phyloP scores from a whole-genome alignment of 2,797 vertebrate species.

The Scarus forsteni region DNA sequence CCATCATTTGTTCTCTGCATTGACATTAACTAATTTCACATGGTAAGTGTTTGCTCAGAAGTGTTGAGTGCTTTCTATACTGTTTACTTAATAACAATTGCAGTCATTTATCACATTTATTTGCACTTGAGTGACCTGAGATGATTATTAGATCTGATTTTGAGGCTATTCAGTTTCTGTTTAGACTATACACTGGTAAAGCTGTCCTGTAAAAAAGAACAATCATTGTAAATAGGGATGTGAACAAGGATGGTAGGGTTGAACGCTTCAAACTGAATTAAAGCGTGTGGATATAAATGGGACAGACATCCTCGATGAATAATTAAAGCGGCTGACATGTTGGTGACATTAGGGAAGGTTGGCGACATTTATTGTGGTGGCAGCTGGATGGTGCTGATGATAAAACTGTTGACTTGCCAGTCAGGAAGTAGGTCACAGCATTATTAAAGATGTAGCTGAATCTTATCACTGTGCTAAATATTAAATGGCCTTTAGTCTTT shows the following conservation, averaged over 20 bases:
- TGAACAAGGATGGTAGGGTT: slow-evolving; percentile 54
- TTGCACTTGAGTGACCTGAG: no score
- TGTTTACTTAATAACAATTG: no score
- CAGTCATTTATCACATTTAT: no score
- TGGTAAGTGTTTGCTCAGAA: not conserved
- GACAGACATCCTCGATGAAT: slow-evolving; percentile 76
- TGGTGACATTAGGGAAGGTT: slow-evolving; percentile 73
- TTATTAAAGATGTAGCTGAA: slow-evolving; percentile 74
- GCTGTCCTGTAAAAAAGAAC: slow-evolving; percentile 1
- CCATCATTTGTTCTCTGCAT: not conserved
- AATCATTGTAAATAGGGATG: slow-evolving; percentile 43
- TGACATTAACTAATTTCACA: not conserved
- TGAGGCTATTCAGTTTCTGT: no score
- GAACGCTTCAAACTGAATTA: slow-evolving; percentile 71
- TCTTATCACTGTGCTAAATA: slow-evolving; percentile 60
- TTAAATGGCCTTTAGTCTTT: slow-evolving; percentile 44
- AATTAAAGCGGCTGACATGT: slow-evolving; percentile 79
- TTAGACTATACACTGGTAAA: not conserved
- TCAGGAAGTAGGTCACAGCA: slow-evolving; percentile 78
- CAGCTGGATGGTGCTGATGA: slow-evolving; percentile 50
- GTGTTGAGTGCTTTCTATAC: no score
- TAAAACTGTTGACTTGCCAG: slow-evolving; percentile 72
- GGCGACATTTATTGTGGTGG: slow-evolving; percentile 66
- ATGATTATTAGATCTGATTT: no score
- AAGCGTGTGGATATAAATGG: slow-evolving; percentile 70